Evolutionary conservation across 2,888 invertebrate species (phyloP), one percentile per base, ranked within the genome.

Genomic region (Andrena trimmerana): DNA sequence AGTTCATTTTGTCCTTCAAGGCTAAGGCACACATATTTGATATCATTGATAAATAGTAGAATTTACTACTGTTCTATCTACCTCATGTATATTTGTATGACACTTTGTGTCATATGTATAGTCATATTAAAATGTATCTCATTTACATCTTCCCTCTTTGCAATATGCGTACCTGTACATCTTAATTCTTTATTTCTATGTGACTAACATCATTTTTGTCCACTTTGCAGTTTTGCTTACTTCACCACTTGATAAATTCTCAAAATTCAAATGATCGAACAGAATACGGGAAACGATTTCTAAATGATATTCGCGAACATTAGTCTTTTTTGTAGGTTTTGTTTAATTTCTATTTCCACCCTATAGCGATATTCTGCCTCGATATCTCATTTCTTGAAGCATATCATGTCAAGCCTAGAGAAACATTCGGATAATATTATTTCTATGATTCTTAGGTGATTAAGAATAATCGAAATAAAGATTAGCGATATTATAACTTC

Each of bases 41-140:
- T 86, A 81, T 88, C 73, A 85, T 86, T 82, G 85, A 81, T 75
- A 76, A 83, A 81, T 86, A 78, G 65, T 87, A 83, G 68, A 60
- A 78, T 59, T 77, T 79, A 79, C 60, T 81, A 69, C 62, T 83
- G 67, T 77, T 83, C 52, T 78, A 52, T 79, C 57, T 85, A 85
- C 33, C 81, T 68, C 54, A 67, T 83, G 72, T 81, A 81, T 66
- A 85, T 75, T 68, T 48, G 68, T 85, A 85, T 83, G 75, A 78
- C 77, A 77, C 76, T 75, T 36, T 66, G 78, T 81, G 81, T 81
- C 81, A 80, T 80, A 82, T 86, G 62, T 72, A 68, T 81, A 67
- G 72, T 54, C 74, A 72, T 74, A 71, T 80, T 76, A 74, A 83
- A 71, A 66, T 85, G 67, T 76, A 77, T 86, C 36, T 69, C 70